phyloP scores from a whole-genome alignment of 1,140 invertebrate species.

The Hydropsyche tenuis region DNA sequence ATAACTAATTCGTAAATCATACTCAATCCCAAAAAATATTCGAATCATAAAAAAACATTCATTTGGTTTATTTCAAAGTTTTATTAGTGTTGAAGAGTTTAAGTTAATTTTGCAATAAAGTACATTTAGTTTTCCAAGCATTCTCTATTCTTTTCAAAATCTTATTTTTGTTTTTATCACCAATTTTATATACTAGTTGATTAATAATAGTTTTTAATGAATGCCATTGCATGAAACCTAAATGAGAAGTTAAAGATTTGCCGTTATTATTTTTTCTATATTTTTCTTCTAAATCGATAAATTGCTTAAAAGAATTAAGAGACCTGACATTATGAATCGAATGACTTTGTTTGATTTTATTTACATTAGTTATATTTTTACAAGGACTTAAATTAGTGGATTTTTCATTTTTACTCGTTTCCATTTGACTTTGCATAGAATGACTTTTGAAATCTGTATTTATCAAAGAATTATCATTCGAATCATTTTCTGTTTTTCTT shows the following conservation, averaged over 20 bases:
- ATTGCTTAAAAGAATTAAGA: slow-evolving; percentile 52
- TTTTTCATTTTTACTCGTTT: no score
- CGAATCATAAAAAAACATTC: no score
- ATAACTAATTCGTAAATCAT: no score
- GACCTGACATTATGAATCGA: slow-evolving; percentile 52
- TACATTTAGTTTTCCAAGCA: slow-evolving; percentile 37
- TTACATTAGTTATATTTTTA: no score
- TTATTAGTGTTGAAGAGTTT: no score
- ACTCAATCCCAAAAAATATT: no score
- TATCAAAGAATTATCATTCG: no score
- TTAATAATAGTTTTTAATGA: slow-evolving; percentile 40
- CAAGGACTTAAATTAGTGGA: no score
- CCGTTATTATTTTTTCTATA: slow-evolving; percentile 54
- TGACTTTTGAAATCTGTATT: no score
- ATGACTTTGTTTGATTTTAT: slow-evolving; percentile 45
- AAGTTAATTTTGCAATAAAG: not conserved
- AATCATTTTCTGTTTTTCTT: slow-evolving; percentile 32
- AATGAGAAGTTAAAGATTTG: slow-evolving; percentile 55
- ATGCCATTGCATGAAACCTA: slow-evolving; percentile 60
- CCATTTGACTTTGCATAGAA: no score
- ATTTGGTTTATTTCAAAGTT: no score
- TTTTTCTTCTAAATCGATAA: slow-evolving; percentile 56
- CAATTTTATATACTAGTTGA: slow-evolving; percentile 27
- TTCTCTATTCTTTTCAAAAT: slow-evolving; percentile 34
- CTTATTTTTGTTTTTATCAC: slow-evolving; percentile 10